Evolutionary conservation across 1,140 invertebrate genomes (phyloP), one percentile per base, ranked within the genome.

Genomic region (Drosophila ironensis): DNA sequence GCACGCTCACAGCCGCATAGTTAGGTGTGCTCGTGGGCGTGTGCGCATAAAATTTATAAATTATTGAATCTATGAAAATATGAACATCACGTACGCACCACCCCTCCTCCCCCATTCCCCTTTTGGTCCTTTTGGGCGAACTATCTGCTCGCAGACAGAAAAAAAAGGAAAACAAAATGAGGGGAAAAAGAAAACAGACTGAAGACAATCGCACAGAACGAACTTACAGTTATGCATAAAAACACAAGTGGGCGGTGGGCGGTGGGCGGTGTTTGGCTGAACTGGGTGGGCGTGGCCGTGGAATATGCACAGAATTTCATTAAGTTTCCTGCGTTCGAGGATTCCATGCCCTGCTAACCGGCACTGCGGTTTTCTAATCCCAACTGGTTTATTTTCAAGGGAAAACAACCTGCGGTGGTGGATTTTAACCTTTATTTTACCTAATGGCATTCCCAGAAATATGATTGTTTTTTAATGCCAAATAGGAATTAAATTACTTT

Each of bases 41-140:
- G 60, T 59, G 40, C 45, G 69, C 68, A 82, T 81, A 72, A 76
- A 77, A 84, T 84, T 68, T 69, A 86, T 86, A 78, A 86, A 86
- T 86, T 86, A 86, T 86, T 86, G 80, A 86, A 86, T 86, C 81
- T 80, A 86, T 86, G 80, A 86, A 72, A 86, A 86, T 86, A 86
- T 86, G 80, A 80, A 80, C 81, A 86, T 86, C 80, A 86, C 80
- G 80, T 86, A 80, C 80, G 41, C 73, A 40, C 52, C 14, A 35
- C 41, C 46, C 35, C 44, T 38, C 24, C 44, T 47, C 47, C 46
- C 17, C 3, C 14, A n/a, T n/a, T n/a, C 3, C 30, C 14, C 30
- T 33, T 33, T 33, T 12, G 30, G 4, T 4, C 30, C 2, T 9
- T 7, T 5, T 33, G 4, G 19, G 14, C 33, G 16, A 77, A 73